Percentiles rank a stretch among this genome's conserved stretches.
Evolutionary conservation across 2,888 invertebrate species (phyloP).

Genomic region (Xestia rhomboidea): DNA sequence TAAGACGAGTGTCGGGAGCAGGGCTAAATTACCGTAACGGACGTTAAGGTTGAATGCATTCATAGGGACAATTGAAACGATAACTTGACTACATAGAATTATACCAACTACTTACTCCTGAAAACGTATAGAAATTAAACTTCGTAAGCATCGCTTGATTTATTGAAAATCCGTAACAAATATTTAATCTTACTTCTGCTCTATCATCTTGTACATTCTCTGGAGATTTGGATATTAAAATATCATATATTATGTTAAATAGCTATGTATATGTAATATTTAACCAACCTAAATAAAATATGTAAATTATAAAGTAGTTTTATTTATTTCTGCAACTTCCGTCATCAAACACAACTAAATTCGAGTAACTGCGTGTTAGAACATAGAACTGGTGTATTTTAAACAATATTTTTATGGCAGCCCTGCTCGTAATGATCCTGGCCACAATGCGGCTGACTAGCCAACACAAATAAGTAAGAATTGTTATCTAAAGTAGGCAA

Average conservation of each 20-base stretch:
- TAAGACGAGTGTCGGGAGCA: background rate
- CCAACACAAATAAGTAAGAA: background rate
- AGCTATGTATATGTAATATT: slow-evolving; percentile 50
- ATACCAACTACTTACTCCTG: background rate
- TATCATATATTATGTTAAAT: slow-evolving; percentile 46
- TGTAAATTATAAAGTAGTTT: slow-evolving; percentile 45
- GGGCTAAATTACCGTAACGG: background rate
- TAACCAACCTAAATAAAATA: slow-evolving; percentile 53
- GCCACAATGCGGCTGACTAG: background rate
- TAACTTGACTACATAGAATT: background rate
- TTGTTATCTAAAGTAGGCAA: background rate
- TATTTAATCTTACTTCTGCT: background rate
- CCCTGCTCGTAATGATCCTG: background rate
- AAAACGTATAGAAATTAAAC: background rate
- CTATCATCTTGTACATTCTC: slow-evolving; percentile 2
- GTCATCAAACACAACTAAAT: background rate
- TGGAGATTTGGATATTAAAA: slow-evolving; percentile 6
- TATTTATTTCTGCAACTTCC: slow-evolving; percentile 13
- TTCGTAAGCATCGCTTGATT: background rate
- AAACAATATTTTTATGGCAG: background rate
- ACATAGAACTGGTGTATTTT: background rate
- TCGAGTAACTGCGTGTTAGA: background rate
- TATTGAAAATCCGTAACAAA: background rate
- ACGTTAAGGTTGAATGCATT: slow-evolving; percentile 16
- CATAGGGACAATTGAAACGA: background rate